Evolutionary conservation across 2,113 vertebrate genomes (phyloP).

Genomic region (Macquaria australasica): DNA sequence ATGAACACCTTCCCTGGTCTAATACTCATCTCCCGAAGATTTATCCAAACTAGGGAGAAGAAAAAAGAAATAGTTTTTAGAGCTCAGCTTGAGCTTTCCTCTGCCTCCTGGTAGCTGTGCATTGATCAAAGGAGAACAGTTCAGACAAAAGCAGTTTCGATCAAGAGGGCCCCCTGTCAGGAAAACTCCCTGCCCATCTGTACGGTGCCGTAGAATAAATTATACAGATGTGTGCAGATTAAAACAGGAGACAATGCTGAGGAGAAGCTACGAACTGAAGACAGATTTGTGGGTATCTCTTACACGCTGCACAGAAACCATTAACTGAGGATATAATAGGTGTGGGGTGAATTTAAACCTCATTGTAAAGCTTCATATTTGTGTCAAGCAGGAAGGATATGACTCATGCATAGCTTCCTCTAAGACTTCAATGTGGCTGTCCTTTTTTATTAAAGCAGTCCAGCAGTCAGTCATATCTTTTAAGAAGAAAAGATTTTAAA

Average conservation of each 20-base stretch:
- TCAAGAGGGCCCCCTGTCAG: slow-evolving; percentile 59
- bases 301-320: slow-evolving; percentile 8
- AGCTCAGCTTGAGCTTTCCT: slow-evolving; percentile 51
- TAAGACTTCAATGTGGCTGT: slow-evolving; percentile 16
- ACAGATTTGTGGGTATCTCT: slow-evolving; percentile 2
- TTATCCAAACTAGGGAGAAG: slow-evolving; percentile 47
- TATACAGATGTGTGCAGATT: slow-evolving; percentile 53
- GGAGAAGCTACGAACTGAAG: slow-evolving; percentile 3
- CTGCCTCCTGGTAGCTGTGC: slow-evolving; percentile 42
- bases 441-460: slow-evolving; percentile 30
- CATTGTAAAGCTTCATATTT: slow-evolving; percentile 40
- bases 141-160: slow-evolving; percentile 69
- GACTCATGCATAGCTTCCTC: slow-evolving; percentile 44
- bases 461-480: slow-evolving; percentile 35
- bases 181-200: slow-evolving; percentile 62
- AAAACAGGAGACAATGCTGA: slow-evolving; percentile 30
- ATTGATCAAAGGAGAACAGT: slow-evolving; percentile 64
- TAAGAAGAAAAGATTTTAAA: slow-evolving; percentile 16
- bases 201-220: slow-evolving; percentile 50
- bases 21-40: slow-evolving; percentile 49
- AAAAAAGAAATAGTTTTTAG: slow-evolving; percentile 19
- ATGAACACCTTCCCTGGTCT: slow-evolving; percentile 2
- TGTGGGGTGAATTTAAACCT: slow-evolving; percentile 27
- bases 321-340: background rate
- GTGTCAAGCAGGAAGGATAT: slow-evolving; percentile 39